Evolutionary conservation across 2,113 vertebrate genomes (phyloP).

Genomic region (Lontra canadensis): DNA sequence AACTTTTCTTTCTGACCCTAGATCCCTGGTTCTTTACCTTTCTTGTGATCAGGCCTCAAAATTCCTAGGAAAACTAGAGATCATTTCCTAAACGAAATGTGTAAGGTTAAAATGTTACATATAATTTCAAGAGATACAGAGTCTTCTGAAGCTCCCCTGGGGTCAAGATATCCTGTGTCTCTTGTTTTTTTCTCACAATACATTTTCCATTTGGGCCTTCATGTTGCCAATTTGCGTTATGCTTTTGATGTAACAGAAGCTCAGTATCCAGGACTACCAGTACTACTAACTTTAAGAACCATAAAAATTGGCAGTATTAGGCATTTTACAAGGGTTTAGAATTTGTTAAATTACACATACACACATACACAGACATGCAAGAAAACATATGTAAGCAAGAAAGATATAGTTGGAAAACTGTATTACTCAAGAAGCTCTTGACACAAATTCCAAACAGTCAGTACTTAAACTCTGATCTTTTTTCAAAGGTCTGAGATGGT

Average conservation of each 20-base stretch:
- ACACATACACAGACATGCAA: background rate
- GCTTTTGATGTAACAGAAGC: background rate
- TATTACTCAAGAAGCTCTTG: background rate
- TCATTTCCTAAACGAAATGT: conserved; percentile 14
- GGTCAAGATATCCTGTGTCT: background rate
- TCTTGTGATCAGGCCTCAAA: background rate
- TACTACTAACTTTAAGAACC: background rate
- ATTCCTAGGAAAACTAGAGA: background rate
- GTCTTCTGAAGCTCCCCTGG: background rate
- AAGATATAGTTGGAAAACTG: background rate
- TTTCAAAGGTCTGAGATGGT: conserved; percentile 3
- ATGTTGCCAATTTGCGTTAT: background rate
- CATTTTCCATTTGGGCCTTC: background rate
- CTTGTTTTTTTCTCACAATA: background rate
- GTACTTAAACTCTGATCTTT: background rate
- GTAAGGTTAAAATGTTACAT: background rate
- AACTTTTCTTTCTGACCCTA: conserved; percentile 6
- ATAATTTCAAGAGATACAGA: background rate
- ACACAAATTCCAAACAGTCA: background rate
- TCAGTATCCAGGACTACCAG: background rate
- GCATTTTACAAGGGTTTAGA: background rate
- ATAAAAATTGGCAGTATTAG: background rate
- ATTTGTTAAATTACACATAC: conserved; percentile 24
- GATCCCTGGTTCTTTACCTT: background rate
- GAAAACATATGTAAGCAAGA: background rate